A percentile compares a stretch with the other conserved stretches of the same genome.
Evolutionary conservation across 2,888 invertebrate genomes (phyloP).

Genomic region (Ophraella communa): DNA sequence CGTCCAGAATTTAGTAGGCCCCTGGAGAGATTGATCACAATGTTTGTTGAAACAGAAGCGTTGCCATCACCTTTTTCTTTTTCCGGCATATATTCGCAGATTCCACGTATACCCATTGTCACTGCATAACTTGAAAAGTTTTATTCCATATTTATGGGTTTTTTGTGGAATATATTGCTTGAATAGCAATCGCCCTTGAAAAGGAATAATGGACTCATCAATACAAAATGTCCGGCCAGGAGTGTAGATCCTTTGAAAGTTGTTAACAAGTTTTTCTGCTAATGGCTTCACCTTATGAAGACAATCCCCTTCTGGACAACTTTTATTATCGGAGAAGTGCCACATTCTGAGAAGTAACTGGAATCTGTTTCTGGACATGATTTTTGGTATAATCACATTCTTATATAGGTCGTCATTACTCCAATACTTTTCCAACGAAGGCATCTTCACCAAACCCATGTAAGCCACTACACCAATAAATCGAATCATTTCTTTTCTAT

Average conservation of each 20-base stretch:
- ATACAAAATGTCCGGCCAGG: constrained; percentile 41
- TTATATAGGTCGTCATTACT: constrained; percentile 12
- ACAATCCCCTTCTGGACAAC: constrained; percentile 37
- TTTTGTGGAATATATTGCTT: constrained; percentile 44
- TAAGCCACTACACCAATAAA: constrained; percentile 31
- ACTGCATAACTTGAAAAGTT: constrained; percentile 44
- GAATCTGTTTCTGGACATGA: constrained; percentile 26
- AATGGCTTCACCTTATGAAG: constrained; percentile 38
- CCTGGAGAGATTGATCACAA: constrained; percentile 21
- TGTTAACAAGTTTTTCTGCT: constrained; percentile 34
- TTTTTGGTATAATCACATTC: constrained; percentile 7
- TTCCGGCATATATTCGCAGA: constrained; percentile 34
- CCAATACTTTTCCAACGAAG: constrained; percentile 34
- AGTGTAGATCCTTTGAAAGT: constrained; percentile 35
- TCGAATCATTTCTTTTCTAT: constrained; percentile 27
- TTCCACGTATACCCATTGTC: constrained; percentile 35
- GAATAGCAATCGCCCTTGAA: constrained; percentile 42
- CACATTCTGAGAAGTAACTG: constrained; percentile 27
- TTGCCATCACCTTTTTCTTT: constrained; percentile 23
- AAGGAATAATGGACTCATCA: constrained; percentile 45
- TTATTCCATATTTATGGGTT: constrained; percentile 44
- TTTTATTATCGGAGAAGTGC: constrained; percentile 44
- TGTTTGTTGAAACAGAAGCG: constrained; percentile 13
- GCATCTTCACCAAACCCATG: constrained; percentile 22
- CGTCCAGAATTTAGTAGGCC: constrained; percentile 15